phyloP scores from a whole-genome alignment of 1,140 invertebrate species.

The Melipona quadrifasciata region DNA sequence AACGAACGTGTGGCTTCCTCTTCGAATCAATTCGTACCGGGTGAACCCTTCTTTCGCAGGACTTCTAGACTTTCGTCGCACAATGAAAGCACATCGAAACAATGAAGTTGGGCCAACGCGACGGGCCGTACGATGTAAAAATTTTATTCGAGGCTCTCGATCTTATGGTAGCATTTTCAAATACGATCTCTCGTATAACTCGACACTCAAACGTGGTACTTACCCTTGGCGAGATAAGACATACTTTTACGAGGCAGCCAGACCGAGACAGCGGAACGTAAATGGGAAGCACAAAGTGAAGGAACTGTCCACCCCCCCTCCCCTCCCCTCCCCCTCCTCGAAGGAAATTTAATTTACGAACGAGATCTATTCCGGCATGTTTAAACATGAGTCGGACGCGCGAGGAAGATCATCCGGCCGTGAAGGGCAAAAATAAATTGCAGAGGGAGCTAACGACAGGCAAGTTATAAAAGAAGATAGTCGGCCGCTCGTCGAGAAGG shows the following conservation, averaged over 20 bases:
- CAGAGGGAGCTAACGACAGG: neutral
- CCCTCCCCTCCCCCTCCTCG: too few relatives aligned
- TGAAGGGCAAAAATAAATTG: conserved; percentile 8
- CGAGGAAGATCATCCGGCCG: neutral
- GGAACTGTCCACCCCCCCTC: neutral
- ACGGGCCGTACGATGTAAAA: conserved; percentile 8
- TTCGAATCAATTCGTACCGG: neutral
- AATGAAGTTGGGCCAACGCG: neutral
- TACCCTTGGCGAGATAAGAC: conserved; percentile 41
- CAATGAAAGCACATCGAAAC: neutral
- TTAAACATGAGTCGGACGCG: conserved; percentile 18
- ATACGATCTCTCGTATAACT: conserved; percentile 41
- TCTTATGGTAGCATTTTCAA: conserved; percentile 15
- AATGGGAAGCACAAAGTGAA: neutral
- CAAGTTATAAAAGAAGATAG: neutral
- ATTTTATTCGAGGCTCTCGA: conserved; percentile 30
- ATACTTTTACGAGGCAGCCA: conserved; percentile 34
- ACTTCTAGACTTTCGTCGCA: neutral
- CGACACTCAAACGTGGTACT: conserved; percentile 30
- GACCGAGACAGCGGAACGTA: conserved; percentile 14
- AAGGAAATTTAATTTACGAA: conserved; percentile 33
- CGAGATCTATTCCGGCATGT: neutral
- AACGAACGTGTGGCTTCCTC: neutral
- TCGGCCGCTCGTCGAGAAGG: neutral
- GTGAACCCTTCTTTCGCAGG: neutral